Percentiles rank a stretch among this genome's conserved stretches.
These are phyloP conservation scores for Phyllopteryx taeniolatus DNA, from an alignment of 2,113 vertebrate genomes.

Conservation along the genomic window DNA sequence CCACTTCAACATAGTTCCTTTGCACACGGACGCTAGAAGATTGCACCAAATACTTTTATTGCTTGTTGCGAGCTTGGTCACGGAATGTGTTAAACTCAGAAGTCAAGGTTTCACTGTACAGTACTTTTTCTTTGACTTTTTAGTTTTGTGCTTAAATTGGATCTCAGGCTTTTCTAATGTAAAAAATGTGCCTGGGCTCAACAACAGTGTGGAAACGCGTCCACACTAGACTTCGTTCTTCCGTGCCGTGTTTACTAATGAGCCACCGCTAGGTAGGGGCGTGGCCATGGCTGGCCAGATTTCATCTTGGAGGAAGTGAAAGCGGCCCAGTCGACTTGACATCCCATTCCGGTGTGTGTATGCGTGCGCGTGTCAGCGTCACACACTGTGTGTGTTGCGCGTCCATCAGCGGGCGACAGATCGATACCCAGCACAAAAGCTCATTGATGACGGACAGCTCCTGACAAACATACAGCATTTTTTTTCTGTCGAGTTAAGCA, in stretches of 20 bases:
- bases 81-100: background rate
- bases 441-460: conserved; percentile 73
- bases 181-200: background rate
- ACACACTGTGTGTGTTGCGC: conserved; percentile 23
- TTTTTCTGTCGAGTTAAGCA: conserved; percentile 73
- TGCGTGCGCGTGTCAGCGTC: background rate
- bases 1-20: no score
- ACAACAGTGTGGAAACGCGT: background rate
- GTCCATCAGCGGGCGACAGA: conserved; percentile 66
- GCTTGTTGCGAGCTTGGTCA: background rate
- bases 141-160: background rate
- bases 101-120: background rate
- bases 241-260: conserved; percentile 64
- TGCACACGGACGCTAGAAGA: no score
- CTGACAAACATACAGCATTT: conserved; percentile 73
- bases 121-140: no score
- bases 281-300: conserved; percentile 9
- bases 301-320: conserved; percentile 16
- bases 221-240: conserved; percentile 56
- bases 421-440: conserved; percentile 75
- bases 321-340: conserved; percentile 39
- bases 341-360: conserved; percentile 39
- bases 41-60: no score
- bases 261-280: conserved; percentile 28
- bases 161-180: background rate